A percentile compares a stretch with the other conserved stretches of the same genome.
These are phyloP conservation scores for Colinus virginianus DNA, from an alignment of 2,113 vertebrate genomes.

Conservation along the genomic window DNA sequence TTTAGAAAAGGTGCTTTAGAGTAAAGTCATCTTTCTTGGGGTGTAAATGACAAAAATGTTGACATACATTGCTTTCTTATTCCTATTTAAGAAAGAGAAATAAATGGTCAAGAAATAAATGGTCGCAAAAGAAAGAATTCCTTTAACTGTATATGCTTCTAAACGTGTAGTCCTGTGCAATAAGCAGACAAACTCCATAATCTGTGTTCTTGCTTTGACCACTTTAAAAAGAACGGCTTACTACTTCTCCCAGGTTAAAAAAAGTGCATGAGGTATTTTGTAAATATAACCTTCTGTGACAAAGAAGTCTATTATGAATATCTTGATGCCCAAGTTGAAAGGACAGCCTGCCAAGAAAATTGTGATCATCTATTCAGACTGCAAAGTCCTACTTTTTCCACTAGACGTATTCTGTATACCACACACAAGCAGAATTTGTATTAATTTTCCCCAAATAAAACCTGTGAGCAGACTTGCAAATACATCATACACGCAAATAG, in stretches of 20 bases:
- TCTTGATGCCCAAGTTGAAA: slow-evolving; percentile 15
- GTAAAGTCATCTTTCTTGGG: background rate
- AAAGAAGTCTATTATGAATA: background rate
- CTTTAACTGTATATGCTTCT: background rate
- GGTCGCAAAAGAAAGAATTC: background rate
- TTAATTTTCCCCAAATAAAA: background rate
- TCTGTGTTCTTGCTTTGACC: background rate
- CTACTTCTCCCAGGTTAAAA: background rate
- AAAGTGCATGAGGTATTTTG: background rate
- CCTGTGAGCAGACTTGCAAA: background rate
- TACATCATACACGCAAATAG: background rate
- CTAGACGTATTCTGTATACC: background rate
- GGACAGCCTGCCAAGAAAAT: slow-evolving; percentile 41
- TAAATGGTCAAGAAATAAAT: background rate
- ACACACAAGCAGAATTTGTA: background rate
- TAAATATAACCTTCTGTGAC: slow-evolving; percentile 6
- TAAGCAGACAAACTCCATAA: background rate
- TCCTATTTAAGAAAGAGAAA: background rate
- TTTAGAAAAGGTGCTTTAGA: background rate
- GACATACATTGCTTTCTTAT: background rate
- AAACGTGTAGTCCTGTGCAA: background rate
- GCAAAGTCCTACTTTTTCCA: background rate
- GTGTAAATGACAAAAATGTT: background rate
- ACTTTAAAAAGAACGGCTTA: background rate
- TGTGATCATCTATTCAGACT: background rate